Evolutionary conservation across 2,888 invertebrate species (phyloP).

Genomic region (Hedya salicella): DNA sequence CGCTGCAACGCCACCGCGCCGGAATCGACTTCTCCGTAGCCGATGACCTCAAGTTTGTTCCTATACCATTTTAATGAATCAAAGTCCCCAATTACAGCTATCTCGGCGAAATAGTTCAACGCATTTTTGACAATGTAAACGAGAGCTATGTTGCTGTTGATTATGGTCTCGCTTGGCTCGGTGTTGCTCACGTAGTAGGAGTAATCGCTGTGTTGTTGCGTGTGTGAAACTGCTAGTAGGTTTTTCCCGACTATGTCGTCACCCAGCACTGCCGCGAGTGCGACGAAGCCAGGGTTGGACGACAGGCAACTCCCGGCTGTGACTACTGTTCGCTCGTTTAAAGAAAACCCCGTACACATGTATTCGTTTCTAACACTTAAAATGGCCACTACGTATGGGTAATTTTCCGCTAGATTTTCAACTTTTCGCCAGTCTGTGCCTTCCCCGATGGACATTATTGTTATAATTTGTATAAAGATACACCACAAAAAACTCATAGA

Average conservation of each 20-base stretch:
- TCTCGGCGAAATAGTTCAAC: conserved; percentile 55
- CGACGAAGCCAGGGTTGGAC: conserved; percentile 55
- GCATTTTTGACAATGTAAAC: conserved; percentile 57
- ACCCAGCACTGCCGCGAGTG: conserved; percentile 58
- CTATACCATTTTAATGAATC: conserved; percentile 61
- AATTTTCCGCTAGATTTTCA: conserved; percentile 65
- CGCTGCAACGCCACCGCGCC: conserved; percentile 56
- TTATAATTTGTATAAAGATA: conserved; percentile 37
- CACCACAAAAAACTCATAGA: conserved; percentile 58
- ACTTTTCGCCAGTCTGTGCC: conserved; percentile 48
- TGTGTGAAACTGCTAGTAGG: conserved; percentile 55
- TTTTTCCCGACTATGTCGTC: conserved; percentile 50
- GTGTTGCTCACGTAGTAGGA: conserved; percentile 52
- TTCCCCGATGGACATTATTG: conserved; percentile 1
- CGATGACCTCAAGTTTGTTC: conserved; percentile 57
- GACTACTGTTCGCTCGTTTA: conserved; percentile 60
- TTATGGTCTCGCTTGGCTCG: conserved; percentile 55
- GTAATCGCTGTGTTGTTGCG: conserved; percentile 61
- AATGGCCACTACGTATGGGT: conserved; percentile 67
- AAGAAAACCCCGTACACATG: conserved; percentile 65
- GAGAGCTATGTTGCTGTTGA: conserved; percentile 69
- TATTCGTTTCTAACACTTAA: conserved; percentile 56
- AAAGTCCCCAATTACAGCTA: conserved; percentile 58
- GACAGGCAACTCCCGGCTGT: conserved; percentile 67
- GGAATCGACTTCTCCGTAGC: conserved; percentile 58